These are phyloP conservation scores for Autographa gamma DNA, from an alignment of 2,888 invertebrate genomes.

Conservation along the genomic window DNA sequence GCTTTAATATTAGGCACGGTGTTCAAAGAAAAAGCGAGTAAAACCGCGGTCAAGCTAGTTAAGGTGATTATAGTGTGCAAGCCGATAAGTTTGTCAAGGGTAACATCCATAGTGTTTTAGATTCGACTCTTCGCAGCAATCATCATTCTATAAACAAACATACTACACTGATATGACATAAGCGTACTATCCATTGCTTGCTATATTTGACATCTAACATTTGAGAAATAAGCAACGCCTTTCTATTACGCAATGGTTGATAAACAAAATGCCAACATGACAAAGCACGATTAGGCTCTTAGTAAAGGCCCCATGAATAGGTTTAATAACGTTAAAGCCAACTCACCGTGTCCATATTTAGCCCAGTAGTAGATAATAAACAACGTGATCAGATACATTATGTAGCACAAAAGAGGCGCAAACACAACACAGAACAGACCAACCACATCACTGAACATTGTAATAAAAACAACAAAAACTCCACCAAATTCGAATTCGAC, in stretches of 20 bases:
- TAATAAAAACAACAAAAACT: constrained; percentile 8
- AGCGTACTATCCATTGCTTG: no score
- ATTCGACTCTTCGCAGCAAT: background rate
- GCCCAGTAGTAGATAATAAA: constrained; percentile 49
- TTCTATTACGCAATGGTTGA: background rate
- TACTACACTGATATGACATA: background rate
- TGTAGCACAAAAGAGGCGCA: constrained; percentile 66
- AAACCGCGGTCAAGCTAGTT: no score
- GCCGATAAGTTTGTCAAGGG: no score
- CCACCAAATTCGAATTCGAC: background rate
- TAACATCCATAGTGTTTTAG: background rate
- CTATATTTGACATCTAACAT: no score
- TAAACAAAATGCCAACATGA: background rate
- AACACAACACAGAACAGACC: constrained; percentile 67
- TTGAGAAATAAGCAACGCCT: background rate
- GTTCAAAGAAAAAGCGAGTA: no score
- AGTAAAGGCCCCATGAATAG: background rate
- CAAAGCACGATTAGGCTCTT: background rate
- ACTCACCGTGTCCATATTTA: constrained; percentile 59
- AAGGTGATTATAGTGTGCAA: no score
- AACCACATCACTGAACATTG: constrained; percentile 57
- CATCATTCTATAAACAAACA: background rate
- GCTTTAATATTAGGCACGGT: no score
- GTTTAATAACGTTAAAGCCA: background rate
- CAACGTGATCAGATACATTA: constrained; percentile 63